A percentile compares a stretch with the other conserved stretches of the same genome.
phyloP scores from a whole-genome alignment of 2,113 vertebrate genomes.

The Nothocercus nigrocapillus region DNA sequence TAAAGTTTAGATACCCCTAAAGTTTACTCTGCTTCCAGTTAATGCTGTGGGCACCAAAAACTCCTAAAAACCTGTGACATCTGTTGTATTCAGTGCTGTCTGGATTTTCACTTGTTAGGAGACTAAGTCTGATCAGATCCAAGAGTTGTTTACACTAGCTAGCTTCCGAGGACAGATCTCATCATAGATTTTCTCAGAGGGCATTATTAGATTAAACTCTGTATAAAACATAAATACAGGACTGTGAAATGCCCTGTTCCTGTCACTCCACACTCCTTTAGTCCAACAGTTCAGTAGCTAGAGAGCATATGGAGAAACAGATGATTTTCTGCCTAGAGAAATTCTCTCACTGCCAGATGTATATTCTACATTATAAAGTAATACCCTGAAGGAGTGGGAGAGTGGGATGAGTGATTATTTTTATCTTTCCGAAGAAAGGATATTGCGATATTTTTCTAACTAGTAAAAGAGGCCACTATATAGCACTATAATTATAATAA shows the following conservation, averaged over 20 bases:
- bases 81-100: not conserved
- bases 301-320: constrained; percentile 39
- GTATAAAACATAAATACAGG: not conserved
- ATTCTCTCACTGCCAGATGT: not conserved
- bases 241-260: not conserved
- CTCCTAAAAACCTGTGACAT: not conserved
- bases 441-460: not conserved
- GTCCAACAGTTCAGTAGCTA: not conserved
- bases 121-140: not conserved
- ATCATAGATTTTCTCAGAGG: not conserved
- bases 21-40: not conserved
- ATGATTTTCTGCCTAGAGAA: constrained; percentile 26
- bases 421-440: not conserved
- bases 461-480: not conserved
- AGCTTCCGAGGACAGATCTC: not conserved
- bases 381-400: not conserved
- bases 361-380: not conserved
- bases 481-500: not conserved
- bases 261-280: not conserved
- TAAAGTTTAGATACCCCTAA: not conserved
- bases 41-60: not conserved
- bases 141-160: not conserved
- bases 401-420: not conserved
- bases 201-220: not conserved
- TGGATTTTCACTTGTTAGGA: not conserved